Evolutionary conservation across 2,888 invertebrate genomes (phyloP), one percentile per base, ranked within the genome.

Genomic region (Oligia latruncula): DNA sequence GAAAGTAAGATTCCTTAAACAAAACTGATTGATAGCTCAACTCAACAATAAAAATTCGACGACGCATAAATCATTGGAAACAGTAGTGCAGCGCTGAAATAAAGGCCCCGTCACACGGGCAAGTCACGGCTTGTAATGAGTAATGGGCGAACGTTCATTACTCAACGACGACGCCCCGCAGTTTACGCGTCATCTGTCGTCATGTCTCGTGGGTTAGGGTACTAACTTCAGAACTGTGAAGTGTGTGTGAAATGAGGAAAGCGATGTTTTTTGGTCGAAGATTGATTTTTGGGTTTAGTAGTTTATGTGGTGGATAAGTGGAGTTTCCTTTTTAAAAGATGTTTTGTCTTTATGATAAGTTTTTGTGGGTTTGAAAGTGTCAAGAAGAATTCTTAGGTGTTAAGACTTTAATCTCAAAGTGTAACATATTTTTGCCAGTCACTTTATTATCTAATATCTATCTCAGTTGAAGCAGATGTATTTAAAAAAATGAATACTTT

Each of bases 141-240:
- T 93, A 93, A 93, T 94, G 93, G 91, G 90, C 88, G 87, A 90
- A 84, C 90, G 92, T 94, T 95, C 96, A 95, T 96, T 95, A 95
- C 94, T 95, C 95, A 95, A 90, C 84, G 92, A 90, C 82, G 91
- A 92, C 95, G 92, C 93, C 94, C 94, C 92, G 92, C 91, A 93
- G 95, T 93, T 95, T 93, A 93, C 92, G 91, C 92, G 93, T 95
- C 94, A 94, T 95, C 95, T 95, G 95, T 95, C 95, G 93, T 92
- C 94, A 92, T 89, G 82, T 90, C 84, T 84, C 82, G 86, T 88
- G 87, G 89, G 87, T 90, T 87, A 86, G 88, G 86, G 81, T 81
- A 87, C 87, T 89, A 90, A 87, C 87, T 87, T 85, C 75, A 78
- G 78, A 88, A 71, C 83, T 87, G 86, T 88, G 78, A 89, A 88